These are phyloP conservation scores for Pterostichus niger DNA, from an alignment of 2,888 invertebrate species.

Conservation along the genomic window DNA sequence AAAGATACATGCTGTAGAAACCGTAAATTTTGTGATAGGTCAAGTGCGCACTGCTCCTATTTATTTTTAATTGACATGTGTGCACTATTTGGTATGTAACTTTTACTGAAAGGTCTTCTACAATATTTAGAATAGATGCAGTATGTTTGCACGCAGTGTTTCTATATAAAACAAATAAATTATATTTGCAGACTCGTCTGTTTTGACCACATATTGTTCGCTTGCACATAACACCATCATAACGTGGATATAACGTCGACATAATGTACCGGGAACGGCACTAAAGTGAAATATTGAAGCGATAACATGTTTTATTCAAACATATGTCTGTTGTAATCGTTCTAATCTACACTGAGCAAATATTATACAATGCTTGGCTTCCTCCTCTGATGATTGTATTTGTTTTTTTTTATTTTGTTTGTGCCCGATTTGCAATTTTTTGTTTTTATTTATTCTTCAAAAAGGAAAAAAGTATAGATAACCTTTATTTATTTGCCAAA, in stretches of 20 bases:
- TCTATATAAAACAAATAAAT: constrained; percentile 48
- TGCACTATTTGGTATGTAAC: too few species aligned
- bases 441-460: background rate
- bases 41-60: too few species aligned
- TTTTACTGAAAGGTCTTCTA: too few species aligned
- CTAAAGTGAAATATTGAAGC: constrained; percentile 44
- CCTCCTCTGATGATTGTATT: constrained; percentile 12
- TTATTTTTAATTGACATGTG: too few species aligned
- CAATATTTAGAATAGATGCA: constrained; percentile 14
- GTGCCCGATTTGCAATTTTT: constrained; percentile 27
- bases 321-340: constrained; percentile 42
- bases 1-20: too few species aligned
- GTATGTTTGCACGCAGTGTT: background rate
- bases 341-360: constrained; percentile 31
- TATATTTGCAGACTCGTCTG: constrained; percentile 41
- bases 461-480: background rate
- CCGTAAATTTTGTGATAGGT: too few species aligned
- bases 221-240: constrained; percentile 41
- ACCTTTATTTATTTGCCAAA: constrained; percentile 24
- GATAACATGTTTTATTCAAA: constrained; percentile 57
- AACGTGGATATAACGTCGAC: constrained; percentile 17
- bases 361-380: constrained; percentile 20
- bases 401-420: constrained; percentile 18
- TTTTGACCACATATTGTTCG: constrained; percentile 42
- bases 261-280: constrained; percentile 10